Percentiles rank a stretch among this genome's conserved stretches.
Evolutionary conservation across 1,140 invertebrate species (phyloP).

Genomic region (Drosophila triauraria): DNA sequence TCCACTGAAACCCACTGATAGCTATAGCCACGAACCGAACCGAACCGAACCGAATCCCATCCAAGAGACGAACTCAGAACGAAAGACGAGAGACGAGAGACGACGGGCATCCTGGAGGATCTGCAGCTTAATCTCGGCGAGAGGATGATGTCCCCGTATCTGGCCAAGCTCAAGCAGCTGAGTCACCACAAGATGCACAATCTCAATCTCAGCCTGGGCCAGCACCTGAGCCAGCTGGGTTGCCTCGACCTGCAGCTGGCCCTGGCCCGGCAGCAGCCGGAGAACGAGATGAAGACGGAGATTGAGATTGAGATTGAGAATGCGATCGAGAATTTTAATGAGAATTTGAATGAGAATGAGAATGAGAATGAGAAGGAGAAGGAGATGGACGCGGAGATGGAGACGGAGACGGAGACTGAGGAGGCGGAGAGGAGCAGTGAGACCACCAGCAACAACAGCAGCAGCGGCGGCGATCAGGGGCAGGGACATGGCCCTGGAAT

Average conservation of each 20-base stretch:
- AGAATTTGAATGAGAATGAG: background rate
- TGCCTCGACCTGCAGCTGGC: conserved; percentile 7
- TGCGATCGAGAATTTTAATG: no score
- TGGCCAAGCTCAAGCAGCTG: conserved; percentile 16
- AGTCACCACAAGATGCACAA: conserved; percentile 10
- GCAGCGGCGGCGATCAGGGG: conserved; percentile 10
- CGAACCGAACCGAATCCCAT: background rate
- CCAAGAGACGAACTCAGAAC: no score
- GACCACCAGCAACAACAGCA: background rate
- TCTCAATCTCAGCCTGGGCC: conserved; percentile 7
- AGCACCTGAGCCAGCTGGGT: conserved; percentile 13
- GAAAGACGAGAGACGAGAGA: background rate
- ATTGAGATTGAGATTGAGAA: no score
- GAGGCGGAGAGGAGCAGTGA: background rate
- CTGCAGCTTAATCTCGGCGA: background rate
- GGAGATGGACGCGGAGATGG: background rate
- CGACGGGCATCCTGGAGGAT: background rate
- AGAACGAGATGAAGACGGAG: background rate
- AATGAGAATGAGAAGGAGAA: no score
- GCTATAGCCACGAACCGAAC: background rate
- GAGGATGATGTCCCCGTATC: conserved; percentile 9
- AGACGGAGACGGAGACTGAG: no score
- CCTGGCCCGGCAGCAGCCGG: background rate
- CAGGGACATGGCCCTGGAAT: conserved; percentile 19
- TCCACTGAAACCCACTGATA: background rate